Percentiles rank a stretch among this genome's conserved stretches.
Evolutionary conservation across 2,888 invertebrate genomes (phyloP).

Genomic region (Ichneumoninae sp.): DNA sequence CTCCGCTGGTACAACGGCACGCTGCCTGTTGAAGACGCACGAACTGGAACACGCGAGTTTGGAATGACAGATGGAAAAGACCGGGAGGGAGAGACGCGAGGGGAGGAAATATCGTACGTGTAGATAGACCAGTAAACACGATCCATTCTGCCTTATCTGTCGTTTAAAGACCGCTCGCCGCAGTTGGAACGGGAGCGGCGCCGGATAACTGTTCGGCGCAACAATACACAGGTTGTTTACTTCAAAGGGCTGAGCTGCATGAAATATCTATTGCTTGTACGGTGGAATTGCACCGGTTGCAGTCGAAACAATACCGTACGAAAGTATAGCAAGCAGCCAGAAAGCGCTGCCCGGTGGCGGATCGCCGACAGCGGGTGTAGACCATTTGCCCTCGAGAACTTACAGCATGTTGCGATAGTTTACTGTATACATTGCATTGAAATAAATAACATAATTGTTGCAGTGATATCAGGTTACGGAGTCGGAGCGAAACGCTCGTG

Average conservation of each 20-base stretch:
- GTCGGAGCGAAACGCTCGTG: conserved; percentile 26
- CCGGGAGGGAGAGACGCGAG: conserved; percentile 19
- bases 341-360: conserved; percentile 14
- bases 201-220: neutral
- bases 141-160: conserved; percentile 54
- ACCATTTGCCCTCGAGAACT: conserved; percentile 20
- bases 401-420: conserved; percentile 8
- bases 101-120: conserved; percentile 47
- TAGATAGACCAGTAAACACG: conserved; percentile 46
- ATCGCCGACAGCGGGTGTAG: conserved; percentile 3
- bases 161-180: conserved; percentile 52
- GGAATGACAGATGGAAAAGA: conserved; percentile 36
- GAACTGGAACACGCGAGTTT: conserved; percentile 52
- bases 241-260: neutral
- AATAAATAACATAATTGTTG: conserved; percentile 5
- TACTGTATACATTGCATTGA: neutral
- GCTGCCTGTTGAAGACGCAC: conserved; percentile 54
- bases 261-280: conserved; percentile 1
- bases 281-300: conserved; percentile 12
- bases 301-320: conserved; percentile 25
- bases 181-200: conserved; percentile 7
- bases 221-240: neutral
- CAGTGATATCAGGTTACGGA: neutral
- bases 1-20: conserved; percentile 16
- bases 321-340: conserved; percentile 15